phyloP scores from a whole-genome alignment of 35 echinoderm and acorn worm genomes.

The Apostichopus japonicus region DNA sequence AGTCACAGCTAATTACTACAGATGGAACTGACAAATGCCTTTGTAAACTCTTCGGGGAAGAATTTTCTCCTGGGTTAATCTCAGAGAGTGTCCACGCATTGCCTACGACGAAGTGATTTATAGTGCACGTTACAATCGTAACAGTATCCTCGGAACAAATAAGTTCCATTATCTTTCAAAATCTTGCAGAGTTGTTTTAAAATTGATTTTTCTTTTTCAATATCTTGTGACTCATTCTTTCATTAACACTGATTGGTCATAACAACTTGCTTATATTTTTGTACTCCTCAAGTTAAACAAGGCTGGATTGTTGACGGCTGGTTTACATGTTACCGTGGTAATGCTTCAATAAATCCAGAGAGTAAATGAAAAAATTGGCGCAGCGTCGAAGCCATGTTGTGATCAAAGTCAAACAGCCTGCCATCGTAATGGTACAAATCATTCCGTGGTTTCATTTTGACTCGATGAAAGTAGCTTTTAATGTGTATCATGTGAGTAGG shows the following conservation, averaged over 20 bases:
- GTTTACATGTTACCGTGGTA: neutral
- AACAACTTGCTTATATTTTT: constrained; percentile 26
- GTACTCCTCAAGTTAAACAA: constrained; percentile 41
- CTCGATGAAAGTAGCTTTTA: neutral
- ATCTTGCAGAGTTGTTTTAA: neutral
- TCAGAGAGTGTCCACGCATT: constrained; percentile 26
- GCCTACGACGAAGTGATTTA: constrained; percentile 10
- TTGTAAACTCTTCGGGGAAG: neutral
- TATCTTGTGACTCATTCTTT: constrained; percentile 46
- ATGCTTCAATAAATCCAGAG: constrained; percentile 8
- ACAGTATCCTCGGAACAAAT: constrained; percentile 16
- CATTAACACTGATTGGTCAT: constrained; percentile 35
- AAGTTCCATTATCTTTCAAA: neutral
- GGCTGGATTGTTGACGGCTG: constrained; percentile 3
- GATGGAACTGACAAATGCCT: constrained; percentile 8
- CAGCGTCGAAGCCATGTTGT: neutral
- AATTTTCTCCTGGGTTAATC: constrained; percentile 12
- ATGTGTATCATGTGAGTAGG: neutral
- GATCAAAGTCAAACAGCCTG: constrained; percentile 39
- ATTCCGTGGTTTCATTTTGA: neutral
- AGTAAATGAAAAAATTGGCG: constrained; percentile 6
- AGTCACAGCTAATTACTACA: constrained; percentile 34
- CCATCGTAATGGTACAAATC: constrained; percentile 26
- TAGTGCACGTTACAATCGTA: neutral
- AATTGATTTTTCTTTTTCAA: constrained; percentile 34